These are phyloP conservation scores for Epicampocera succincta DNA, from an alignment of 2,888 invertebrate genomes.

Conservation along the genomic window DNA sequence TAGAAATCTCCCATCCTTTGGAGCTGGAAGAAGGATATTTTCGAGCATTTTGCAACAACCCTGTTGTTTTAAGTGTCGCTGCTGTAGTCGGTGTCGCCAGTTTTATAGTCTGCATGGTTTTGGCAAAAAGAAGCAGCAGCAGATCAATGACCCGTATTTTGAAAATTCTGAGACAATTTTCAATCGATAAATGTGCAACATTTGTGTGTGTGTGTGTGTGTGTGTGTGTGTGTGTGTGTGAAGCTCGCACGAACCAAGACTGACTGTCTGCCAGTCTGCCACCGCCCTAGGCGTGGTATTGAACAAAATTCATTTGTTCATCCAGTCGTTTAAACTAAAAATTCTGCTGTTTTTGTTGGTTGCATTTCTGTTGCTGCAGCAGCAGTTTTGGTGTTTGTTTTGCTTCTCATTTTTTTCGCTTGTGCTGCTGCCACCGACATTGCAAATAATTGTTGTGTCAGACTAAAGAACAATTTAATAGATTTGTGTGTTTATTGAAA, in stretches of 20 bases:
- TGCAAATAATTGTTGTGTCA: slow-evolving; percentile 59
- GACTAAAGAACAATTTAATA: slow-evolving; percentile 23
- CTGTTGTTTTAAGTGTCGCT: slow-evolving; percentile 42
- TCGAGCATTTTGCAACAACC: slow-evolving; percentile 30
- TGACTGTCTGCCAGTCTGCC: slow-evolving; percentile 54
- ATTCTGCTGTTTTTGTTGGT: background rate
- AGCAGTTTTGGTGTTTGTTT: background rate
- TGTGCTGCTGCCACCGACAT: slow-evolving; percentile 40
- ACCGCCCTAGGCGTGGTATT: slow-evolving; percentile 69
- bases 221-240: slow-evolving; percentile 53
- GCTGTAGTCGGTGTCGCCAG: slow-evolving; percentile 43
- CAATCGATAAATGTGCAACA: slow-evolving; percentile 80
- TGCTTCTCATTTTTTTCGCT: background rate
- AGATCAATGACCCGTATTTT: slow-evolving; percentile 82
- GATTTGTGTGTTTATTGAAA: slow-evolving; percentile 4
- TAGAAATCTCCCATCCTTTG: slow-evolving; percentile 41
- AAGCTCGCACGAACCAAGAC: slow-evolving; percentile 66
- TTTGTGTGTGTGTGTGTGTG: too few species aligned
- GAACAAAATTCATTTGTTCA: slow-evolving; percentile 42
- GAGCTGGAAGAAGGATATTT: slow-evolving; percentile 46
- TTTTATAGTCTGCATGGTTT: slow-evolving; percentile 53
- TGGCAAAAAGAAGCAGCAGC: slow-evolving; percentile 71
- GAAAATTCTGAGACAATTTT: slow-evolving; percentile 80
- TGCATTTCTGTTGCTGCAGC: slow-evolving; percentile 31
- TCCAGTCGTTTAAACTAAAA: background rate